Percentiles rank a stretch among this genome's conserved stretches.
Evolutionary conservation across 2,113 vertebrate genomes (phyloP).

Genomic region (Microcebus lehilahytsara): DNA sequence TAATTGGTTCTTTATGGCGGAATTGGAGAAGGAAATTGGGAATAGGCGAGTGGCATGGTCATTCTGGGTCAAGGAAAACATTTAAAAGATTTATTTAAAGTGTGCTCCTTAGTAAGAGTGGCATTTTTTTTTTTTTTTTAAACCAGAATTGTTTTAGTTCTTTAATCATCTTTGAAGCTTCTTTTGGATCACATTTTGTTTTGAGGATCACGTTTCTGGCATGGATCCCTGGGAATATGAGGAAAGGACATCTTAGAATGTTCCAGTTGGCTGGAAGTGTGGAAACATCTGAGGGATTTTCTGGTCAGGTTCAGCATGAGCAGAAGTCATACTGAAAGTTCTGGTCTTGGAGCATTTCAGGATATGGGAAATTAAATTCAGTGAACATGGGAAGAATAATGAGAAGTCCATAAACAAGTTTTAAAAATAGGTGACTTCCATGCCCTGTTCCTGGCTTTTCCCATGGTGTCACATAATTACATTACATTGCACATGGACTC

Average conservation of each 20-base stretch:
- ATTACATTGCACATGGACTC: neutral
- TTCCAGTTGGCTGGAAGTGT: conserved; percentile 78
- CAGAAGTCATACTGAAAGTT: conserved; percentile 69
- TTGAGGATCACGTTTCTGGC: conserved; percentile 78
- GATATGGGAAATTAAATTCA: conserved; percentile 79
- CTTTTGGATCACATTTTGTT: conserved; percentile 73
- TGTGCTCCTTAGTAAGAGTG: neutral
- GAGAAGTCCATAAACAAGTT: conserved; percentile 79
- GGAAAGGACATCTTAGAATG: conserved; percentile 78
- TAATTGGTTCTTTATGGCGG: neutral
- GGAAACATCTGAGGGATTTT: conserved; percentile 78
- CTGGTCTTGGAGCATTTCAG: conserved; percentile 72
- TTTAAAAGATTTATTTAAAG: neutral
- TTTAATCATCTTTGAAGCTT: conserved; percentile 70
- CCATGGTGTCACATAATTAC: conserved; percentile 73
- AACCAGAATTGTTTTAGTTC: conserved; percentile 63
- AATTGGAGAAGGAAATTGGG: neutral
- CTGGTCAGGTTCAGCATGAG: conserved; percentile 72
- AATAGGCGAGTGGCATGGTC: neutral
- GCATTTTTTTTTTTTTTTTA: neutral
- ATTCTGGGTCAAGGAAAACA: neutral
- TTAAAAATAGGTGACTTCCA: conserved; percentile 83
- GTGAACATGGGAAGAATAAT: conserved; percentile 79
- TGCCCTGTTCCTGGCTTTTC: conserved; percentile 76
- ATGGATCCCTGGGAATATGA: conserved; percentile 80